A percentile compares a stretch with the other conserved stretches of the same genome.
Evolutionary conservation across 2,113 vertebrate genomes (phyloP).

Genomic region (Carollia perspicillata): DNA sequence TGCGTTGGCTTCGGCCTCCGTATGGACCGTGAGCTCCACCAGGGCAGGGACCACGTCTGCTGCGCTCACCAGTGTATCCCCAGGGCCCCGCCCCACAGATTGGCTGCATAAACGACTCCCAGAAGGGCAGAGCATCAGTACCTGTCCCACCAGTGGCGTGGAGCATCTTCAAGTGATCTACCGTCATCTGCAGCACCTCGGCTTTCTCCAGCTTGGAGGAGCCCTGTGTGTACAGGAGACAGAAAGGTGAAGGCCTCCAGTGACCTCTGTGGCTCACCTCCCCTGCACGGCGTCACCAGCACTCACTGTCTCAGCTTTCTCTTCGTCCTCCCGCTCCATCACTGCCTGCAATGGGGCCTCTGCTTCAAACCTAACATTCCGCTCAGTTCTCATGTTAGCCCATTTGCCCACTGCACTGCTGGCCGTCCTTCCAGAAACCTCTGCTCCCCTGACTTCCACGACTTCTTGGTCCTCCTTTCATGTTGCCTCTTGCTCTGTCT

Average conservation of each 20-base stretch:
- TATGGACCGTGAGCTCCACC: neutral
- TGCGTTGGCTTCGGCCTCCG: neutral
- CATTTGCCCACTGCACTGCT: neutral
- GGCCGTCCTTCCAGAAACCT: neutral
- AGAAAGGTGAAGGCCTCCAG: neutral
- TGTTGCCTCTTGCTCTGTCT: neutral
- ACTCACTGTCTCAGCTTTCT: neutral
- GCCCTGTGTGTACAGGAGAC: slow-evolving; percentile 81
- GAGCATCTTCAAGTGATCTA: slow-evolving; percentile 95
- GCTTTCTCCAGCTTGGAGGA: slow-evolving; percentile 97
- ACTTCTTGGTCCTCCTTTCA: neutral
- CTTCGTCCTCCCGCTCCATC: neutral
- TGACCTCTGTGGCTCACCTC: neutral
- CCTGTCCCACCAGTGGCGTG: slow-evolving; percentile 93
- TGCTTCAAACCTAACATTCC: neutral
- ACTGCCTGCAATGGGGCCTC: neutral
- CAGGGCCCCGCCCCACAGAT: neutral
- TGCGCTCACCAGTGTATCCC: neutral
- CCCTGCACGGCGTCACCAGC: neutral
- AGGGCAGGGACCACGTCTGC: neutral
- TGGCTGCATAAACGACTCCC: neutral
- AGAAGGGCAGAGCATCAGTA: slow-evolving; percentile 50
- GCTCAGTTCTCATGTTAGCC: neutral
- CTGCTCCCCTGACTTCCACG: neutral
- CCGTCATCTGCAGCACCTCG: slow-evolving; percentile 96